A percentile compares a stretch with the other conserved stretches of the same genome.
Conservation (phyloP, 2,888 invertebrate species). For the Anagyrus pseudococci region DNA sequence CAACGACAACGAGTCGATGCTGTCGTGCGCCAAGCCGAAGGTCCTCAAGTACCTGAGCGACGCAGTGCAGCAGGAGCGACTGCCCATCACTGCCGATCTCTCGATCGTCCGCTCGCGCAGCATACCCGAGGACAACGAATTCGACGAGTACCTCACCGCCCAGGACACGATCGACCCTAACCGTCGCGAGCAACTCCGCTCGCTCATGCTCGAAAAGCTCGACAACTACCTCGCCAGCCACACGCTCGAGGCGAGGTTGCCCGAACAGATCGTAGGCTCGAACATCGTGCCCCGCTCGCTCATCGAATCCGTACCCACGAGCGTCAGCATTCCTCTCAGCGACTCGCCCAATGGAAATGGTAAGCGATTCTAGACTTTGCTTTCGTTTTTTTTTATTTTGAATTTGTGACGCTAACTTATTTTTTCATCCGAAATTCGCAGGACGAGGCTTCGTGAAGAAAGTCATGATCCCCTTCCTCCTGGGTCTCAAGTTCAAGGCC, state of each 20-base stretch:
- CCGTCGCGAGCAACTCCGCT: conserved; percentile 57
- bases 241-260: conserved; percentile 77
- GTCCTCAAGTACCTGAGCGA: conserved; percentile 77
- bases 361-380: conserved; percentile 30
- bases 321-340: conserved; percentile 73
- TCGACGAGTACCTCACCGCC: conserved; percentile 61
- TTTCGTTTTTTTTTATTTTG: too few relatives aligned
- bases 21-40: conserved; percentile 77
- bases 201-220: conserved; percentile 73
- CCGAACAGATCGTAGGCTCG: conserved; percentile 66
- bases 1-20: conserved; percentile 54
- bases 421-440: conserved; percentile 54
- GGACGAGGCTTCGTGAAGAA: conserved; percentile 85
- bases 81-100: conserved; percentile 79
- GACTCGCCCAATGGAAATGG: conserved; percentile 64
- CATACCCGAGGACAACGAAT: conserved; percentile 48
- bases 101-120: conserved; percentile 71
- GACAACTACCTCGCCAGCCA: conserved; percentile 80
- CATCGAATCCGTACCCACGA: conserved; percentile 70
- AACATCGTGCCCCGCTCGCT: conserved; percentile 70
- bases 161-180: conserved; percentile 51
- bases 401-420: conserved; percentile 41
- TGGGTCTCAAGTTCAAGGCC: conserved; percentile 86
- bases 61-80: conserved; percentile 72
- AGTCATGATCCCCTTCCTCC: conserved; percentile 82